Percentiles rank a stretch among this genome's conserved stretches.
Evolutionary conservation across 92 coral and sea anemone genomes (phyloP).

Genomic region (Parazoanthus swiftii): DNA sequence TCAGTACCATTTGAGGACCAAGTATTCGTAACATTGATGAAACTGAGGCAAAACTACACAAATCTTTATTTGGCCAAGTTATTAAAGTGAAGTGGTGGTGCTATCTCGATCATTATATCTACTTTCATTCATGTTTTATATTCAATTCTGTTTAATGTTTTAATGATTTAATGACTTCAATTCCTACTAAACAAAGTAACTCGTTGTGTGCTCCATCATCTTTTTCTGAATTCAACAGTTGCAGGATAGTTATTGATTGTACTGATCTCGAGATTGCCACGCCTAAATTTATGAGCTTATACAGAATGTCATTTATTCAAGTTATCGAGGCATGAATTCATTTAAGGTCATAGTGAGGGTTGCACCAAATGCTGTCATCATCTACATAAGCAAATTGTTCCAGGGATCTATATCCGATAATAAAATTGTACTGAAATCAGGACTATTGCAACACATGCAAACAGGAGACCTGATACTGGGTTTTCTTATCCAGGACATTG

Average conservation of each 20-base stretch:
- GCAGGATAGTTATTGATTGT: conserved; percentile 51
- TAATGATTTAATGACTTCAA: not conserved
- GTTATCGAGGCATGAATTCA: not conserved
- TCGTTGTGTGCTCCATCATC: conserved; percentile 46
- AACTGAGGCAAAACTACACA: conserved; percentile 34
- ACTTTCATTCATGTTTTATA: conserved; percentile 52
- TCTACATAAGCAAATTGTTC: not conserved
- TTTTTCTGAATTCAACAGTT: conserved; percentile 28
- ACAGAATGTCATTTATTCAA: not conserved
- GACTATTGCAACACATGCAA: conserved; percentile 7
- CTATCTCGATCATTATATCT: conserved; percentile 43
- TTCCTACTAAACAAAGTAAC: conserved; percentile 45
- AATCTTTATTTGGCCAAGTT: no score
- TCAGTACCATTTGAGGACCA: conserved; percentile 44
- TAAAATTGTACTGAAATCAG: not conserved
- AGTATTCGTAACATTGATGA: conserved; percentile 44
- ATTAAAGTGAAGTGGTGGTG: conserved; percentile 4
- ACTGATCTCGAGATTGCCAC: conserved; percentile 19
- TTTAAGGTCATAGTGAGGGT: not conserved
- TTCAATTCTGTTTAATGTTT: conserved; percentile 23
- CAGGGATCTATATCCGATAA: not conserved
- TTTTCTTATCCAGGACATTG: not conserved
- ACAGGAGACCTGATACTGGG: conserved; percentile 12
- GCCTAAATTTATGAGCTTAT: not conserved
- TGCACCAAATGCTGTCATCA: not conserved